Evolutionary conservation across 2,797 vertebrate species (phyloP).

Genomic region (Valencia hispanica): DNA sequence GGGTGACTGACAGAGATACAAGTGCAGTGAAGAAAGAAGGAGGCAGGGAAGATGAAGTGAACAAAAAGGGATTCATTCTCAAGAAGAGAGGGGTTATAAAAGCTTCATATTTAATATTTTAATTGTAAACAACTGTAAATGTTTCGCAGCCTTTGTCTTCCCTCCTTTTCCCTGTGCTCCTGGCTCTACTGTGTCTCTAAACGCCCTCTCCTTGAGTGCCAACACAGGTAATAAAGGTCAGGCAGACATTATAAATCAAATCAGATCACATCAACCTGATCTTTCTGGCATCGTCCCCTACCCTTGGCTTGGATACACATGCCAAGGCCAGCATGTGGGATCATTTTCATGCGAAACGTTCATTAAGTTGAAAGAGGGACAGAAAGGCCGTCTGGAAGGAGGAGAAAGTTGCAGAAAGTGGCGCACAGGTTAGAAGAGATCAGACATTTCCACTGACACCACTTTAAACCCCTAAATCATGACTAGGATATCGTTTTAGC

Average conservation of each 20-base stretch:
- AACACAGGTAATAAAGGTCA: constrained; percentile 77
- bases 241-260: constrained; percentile 74
- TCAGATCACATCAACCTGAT: constrained; percentile 68
- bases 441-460: constrained; percentile 9
- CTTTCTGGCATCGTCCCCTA: constrained; percentile 57
- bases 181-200: constrained; percentile 9
- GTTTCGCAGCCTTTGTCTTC: constrained; percentile 31
- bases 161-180: constrained; percentile 9
- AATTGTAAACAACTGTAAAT: constrained; percentile 53
- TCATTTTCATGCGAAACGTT: constrained; percentile 51
- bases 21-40: constrained; percentile 8
- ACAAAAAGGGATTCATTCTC: background rate
- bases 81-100: constrained; percentile 17
- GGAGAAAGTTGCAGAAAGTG: constrained; percentile 6
- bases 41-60: constrained; percentile 15
- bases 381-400: constrained; percentile 19
- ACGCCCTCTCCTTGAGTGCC: constrained; percentile 54
- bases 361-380: constrained; percentile 64
- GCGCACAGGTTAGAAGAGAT: constrained; percentile 10
- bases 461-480: constrained; percentile 18
- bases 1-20: constrained; percentile 15
- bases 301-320: constrained; percentile 43
- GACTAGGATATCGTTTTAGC: background rate
- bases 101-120: constrained; percentile 30
- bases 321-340: constrained; percentile 31